Percentiles rank a stretch among this genome's conserved stretches.
Evolutionary conservation across 2,797 vertebrate species (phyloP).

Genomic region (Liasis olivaceus): DNA sequence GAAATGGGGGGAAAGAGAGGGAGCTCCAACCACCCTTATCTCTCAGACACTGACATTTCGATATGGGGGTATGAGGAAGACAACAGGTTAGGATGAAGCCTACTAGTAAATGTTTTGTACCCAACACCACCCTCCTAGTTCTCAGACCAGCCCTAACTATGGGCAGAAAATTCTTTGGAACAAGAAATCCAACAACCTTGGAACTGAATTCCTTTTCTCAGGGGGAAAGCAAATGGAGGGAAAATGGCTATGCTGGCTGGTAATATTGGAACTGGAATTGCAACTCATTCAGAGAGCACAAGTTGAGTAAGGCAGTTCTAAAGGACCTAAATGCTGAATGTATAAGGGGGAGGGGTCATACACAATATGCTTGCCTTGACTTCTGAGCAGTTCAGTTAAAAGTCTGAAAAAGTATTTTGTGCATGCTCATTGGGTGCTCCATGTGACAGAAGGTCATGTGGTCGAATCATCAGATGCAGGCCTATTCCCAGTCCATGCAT

Average conservation of each 20-base stretch:
- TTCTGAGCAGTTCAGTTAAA: neutral
- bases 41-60: neutral
- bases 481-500: too few species aligned
- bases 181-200: neutral
- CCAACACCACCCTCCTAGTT: neutral
- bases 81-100: neutral
- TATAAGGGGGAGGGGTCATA: too few species aligned
- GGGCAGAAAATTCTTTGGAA: neutral
- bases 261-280: neutral
- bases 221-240: neutral
- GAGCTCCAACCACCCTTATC: neutral
- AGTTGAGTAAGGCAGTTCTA: neutral
- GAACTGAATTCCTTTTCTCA: neutral
- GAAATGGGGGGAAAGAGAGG: neutral
- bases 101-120: neutral
- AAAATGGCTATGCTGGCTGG: too few species aligned
- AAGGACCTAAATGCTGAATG: neutral
- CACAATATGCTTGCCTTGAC: neutral
- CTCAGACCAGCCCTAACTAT: neutral
- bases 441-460: neutral
- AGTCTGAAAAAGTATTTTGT: neutral
- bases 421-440: neutral
- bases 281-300: neutral
- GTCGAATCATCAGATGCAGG: too few species aligned
- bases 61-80: neutral